Percentiles rank a stretch among this genome's conserved stretches.
Evolutionary conservation across 2,888 invertebrate species (phyloP).

Genomic region (Drosophila macrospina): DNA sequence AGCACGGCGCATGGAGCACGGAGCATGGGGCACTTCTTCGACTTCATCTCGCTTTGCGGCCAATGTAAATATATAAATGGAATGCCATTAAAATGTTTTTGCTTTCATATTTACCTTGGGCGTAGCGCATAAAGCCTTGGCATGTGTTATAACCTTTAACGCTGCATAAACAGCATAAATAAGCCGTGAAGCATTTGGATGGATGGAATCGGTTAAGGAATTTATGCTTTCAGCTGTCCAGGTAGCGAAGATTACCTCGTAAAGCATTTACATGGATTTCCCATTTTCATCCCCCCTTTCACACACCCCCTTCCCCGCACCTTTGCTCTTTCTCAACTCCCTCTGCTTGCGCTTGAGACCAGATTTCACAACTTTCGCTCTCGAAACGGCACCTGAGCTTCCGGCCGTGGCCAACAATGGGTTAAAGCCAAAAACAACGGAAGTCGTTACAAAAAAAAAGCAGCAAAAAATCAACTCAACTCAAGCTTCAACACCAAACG

Average conservation of each 20-base stretch:
- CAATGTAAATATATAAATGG: slow-evolving; percentile 67
- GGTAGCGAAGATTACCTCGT: slow-evolving; percentile 14
- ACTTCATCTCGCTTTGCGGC: slow-evolving; percentile 18
- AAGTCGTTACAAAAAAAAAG: slow-evolving; percentile 68
- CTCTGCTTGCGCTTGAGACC: slow-evolving; percentile 1
- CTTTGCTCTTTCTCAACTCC: too few relatives aligned
- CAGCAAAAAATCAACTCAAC: slow-evolving; percentile 47
- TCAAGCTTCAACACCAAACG: slow-evolving; percentile 23
- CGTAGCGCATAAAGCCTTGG: slow-evolving; percentile 25
- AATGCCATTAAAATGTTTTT: slow-evolving; percentile 79
- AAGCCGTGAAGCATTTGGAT: slow-evolving; percentile 52
- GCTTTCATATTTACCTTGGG: slow-evolving; percentile 76
- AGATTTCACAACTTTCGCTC: slow-evolving; percentile 78
- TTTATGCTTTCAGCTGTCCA: slow-evolving; percentile 26
- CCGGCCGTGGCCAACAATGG: slow-evolving; percentile 71
- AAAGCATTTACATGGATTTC: slow-evolving; percentile 63
- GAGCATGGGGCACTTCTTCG: slow-evolving; percentile 1
- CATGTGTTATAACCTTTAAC: slow-evolving; percentile 69
- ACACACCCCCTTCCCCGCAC: too few relatives aligned
- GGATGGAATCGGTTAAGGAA: not conserved
- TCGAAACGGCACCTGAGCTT: slow-evolving; percentile 60
- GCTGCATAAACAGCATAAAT: slow-evolving; percentile 77
- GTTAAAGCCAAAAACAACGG: slow-evolving; percentile 53
- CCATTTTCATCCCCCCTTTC: slow-evolving; percentile 47
- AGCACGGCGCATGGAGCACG: slow-evolving; percentile 1